Conservation (phyloP, 2,888 invertebrate genomes). For the Drosophila yooni region DNA sequence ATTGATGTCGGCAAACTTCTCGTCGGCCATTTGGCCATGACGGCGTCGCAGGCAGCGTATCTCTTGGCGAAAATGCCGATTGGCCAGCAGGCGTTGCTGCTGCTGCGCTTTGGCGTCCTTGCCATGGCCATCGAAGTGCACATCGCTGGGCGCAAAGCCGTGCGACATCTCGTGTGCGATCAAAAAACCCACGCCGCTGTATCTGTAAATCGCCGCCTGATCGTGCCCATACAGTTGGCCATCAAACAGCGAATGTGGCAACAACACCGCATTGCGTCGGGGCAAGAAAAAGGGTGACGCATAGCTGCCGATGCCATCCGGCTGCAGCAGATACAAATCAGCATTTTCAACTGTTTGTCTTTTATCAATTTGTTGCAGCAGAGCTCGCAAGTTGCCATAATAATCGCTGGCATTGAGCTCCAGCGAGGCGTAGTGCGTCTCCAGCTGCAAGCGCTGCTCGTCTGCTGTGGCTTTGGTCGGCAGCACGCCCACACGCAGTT, state of each 20-base stretch:
- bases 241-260: constrained; percentile 51
- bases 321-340: constrained; percentile 9
- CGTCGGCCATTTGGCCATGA: constrained; percentile 15
- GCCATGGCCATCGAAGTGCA: constrained; percentile 27
- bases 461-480: constrained; percentile 18
- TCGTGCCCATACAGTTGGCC: constrained; percentile 32
- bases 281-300: constrained; percentile 58
- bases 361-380: constrained; percentile 4
- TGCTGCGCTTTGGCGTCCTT: neutral
- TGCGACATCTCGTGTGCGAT: constrained; percentile 60
- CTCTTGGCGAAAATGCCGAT: constrained; percentile 12
- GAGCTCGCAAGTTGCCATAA: constrained; percentile 44
- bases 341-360: neutral
- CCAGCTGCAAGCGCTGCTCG: constrained; percentile 25
- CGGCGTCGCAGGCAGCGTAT: constrained; percentile 18
- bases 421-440: constrained; percentile 32
- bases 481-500: constrained; percentile 49
- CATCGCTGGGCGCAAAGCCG: constrained; percentile 45
- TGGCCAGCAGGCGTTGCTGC: neutral
- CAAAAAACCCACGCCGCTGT: constrained; percentile 56
- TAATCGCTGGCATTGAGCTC: constrained; percentile 47
- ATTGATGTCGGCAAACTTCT: constrained; percentile 58
- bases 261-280: constrained; percentile 32
- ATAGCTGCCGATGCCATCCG: constrained; percentile 50
- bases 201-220: constrained; percentile 29